phyloP scores from a whole-genome alignment of 1,140 invertebrate genomes.

The Archegozetes longisetosus region DNA sequence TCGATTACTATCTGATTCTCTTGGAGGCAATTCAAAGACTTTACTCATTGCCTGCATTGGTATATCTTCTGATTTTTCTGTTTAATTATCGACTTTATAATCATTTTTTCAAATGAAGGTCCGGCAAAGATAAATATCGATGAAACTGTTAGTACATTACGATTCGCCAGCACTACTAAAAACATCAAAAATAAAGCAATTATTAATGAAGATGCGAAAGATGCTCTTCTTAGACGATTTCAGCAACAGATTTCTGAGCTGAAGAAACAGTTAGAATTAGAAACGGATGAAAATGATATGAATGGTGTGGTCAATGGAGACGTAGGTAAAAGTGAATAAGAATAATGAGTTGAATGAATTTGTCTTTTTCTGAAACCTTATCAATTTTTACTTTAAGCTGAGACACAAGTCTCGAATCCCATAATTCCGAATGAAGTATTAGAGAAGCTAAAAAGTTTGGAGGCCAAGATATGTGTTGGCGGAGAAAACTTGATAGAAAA shows the following conservation, averaged over 20 bases:
- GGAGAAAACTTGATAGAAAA: constrained; percentile 97
- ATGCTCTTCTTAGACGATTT: constrained; percentile 83
- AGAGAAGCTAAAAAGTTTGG: constrained; percentile 68
- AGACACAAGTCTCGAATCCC: neutral
- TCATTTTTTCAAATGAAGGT: constrained; percentile 33
- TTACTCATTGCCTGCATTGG: constrained; percentile 51
- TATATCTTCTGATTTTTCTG: neutral
- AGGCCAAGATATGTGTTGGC: constrained; percentile 90
- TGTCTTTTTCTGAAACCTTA: neutral
- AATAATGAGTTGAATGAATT: constrained; percentile 7
- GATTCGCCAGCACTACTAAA: constrained; percentile 94
- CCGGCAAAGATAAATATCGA: constrained; percentile 94
- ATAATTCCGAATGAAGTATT: constrained; percentile 9
- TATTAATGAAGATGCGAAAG: constrained; percentile 96
- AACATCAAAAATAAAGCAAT: constrained; percentile 91
- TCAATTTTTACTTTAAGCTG: neutral
- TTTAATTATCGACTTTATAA: neutral
- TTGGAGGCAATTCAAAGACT: constrained; percentile 92
- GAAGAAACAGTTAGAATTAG: constrained; percentile 60
- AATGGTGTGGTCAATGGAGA: constrained; percentile 20
- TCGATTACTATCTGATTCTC: constrained; percentile 74
- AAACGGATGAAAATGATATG: constrained; percentile 18
- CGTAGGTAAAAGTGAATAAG: constrained; percentile 22
- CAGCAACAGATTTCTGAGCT: constrained; percentile 91
- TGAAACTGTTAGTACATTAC: constrained; percentile 86